Conservation (phyloP, 2,888 invertebrate genomes). For the Acanthosoma haemorrhoidale region DNA sequence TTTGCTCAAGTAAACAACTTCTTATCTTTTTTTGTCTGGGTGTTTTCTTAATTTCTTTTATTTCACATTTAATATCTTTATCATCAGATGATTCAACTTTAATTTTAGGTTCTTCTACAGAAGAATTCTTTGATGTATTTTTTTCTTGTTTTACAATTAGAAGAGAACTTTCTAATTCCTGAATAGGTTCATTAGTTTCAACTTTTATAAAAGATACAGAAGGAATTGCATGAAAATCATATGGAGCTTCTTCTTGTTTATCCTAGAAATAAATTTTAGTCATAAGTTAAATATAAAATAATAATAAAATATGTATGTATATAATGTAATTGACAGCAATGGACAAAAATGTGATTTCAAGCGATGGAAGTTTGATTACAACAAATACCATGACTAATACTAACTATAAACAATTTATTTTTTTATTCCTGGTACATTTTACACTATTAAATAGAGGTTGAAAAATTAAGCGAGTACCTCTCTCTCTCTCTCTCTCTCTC, state of each 20-base stretch:
- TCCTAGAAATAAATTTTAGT: conserved; percentile 12
- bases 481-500: too few relatives aligned
- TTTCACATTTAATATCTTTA: conserved; percentile 12
- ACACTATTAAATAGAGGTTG: too few relatives aligned
- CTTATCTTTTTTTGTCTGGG: conserved; percentile 28
- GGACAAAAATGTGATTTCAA: too few relatives aligned
- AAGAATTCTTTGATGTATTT: conserved; percentile 34
- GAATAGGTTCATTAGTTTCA: background rate
- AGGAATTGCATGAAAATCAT: background rate
- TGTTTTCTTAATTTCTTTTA: conserved; percentile 30
- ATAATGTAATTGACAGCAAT: too few relatives aligned
- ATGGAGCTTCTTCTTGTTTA: background rate
- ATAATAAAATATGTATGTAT: too few relatives aligned
- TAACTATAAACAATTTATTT: too few relatives aligned
- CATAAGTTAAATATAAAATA: too few relatives aligned
- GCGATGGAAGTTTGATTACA: too few relatives aligned
- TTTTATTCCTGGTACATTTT: too few relatives aligned
- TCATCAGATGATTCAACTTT: conserved; percentile 37
- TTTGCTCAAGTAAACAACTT: conserved; percentile 31
- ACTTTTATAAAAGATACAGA: conserved; percentile 1
- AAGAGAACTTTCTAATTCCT: background rate
- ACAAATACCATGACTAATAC: too few relatives aligned
- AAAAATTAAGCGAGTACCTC: too few relatives aligned
- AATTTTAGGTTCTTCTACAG: conserved; percentile 31
- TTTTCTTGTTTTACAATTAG: background rate